Percentiles rank a stretch among this genome's conserved stretches.
Evolutionary conservation across 2,797 vertebrate genomes (phyloP).

Genomic region (Lophotriccus pileatus): DNA sequence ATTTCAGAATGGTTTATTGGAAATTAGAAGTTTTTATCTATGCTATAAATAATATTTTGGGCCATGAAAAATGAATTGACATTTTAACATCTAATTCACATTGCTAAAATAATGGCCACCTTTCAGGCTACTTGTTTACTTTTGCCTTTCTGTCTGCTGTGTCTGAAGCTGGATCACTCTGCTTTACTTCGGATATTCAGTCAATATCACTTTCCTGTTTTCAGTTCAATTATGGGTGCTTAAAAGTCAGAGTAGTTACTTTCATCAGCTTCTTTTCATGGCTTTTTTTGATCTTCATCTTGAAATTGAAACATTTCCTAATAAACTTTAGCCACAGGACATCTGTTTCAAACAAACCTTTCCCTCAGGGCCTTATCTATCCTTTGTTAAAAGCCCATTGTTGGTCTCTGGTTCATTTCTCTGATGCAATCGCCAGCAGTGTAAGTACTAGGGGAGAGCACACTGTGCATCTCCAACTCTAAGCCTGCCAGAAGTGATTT

Average conservation of each 20-base stretch:
- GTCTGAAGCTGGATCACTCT: neutral
- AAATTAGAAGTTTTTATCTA: slow-evolving; percentile 27
- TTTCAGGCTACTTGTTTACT: slow-evolving; percentile 2
- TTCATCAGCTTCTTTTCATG: neutral
- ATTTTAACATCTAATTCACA: slow-evolving; percentile 10
- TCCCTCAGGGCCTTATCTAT: neutral
- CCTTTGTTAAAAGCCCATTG: neutral
- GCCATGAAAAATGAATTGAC: slow-evolving; percentile 8
- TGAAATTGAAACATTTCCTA: neutral
- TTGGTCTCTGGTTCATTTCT: neutral
- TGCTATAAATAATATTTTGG: slow-evolving; percentile 14
- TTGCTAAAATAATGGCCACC: neutral
- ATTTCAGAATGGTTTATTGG: neutral
- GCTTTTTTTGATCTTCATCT: neutral
- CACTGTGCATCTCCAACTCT: neutral
- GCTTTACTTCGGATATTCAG: neutral
- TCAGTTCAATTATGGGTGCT: neutral
- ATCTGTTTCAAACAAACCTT: neutral
- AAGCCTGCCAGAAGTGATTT: neutral
- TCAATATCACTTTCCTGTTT: neutral
- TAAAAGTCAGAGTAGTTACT: neutral
- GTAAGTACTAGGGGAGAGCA: neutral
- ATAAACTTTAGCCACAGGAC: neutral
- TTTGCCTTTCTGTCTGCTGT: neutral
- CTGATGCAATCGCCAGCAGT: neutral